Conservation (phyloP, 2,113 vertebrate genomes). For the Marmota monax region DNA sequence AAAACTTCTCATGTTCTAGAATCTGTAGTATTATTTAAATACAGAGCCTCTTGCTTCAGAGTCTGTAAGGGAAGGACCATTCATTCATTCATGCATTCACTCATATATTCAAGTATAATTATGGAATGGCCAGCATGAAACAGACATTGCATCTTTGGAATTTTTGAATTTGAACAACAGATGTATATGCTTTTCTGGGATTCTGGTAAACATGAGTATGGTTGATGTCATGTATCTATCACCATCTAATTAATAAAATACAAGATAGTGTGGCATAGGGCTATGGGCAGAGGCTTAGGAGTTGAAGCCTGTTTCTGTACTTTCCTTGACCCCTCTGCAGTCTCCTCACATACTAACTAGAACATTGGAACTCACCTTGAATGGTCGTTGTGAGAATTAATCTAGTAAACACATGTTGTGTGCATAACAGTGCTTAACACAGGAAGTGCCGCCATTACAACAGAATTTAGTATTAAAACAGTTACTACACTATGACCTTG, state of each 20-base stretch:
- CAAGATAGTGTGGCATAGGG: background rate
- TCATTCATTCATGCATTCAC: background rate
- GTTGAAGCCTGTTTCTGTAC: background rate
- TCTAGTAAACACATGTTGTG: background rate
- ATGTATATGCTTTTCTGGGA: background rate
- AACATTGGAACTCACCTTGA: background rate
- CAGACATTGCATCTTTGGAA: background rate
- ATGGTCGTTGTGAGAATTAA: background rate
- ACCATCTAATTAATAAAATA: background rate
- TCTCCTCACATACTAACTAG: background rate
- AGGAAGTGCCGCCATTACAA: background rate
- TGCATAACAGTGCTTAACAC: background rate
- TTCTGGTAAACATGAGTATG: background rate
- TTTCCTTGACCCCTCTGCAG: background rate
- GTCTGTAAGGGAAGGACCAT: background rate
- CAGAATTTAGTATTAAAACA: background rate
- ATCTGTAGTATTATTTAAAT: background rate
- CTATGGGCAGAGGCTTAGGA: background rate
- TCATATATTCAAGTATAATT: background rate
- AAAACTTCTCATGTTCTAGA: background rate
- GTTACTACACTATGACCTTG: background rate
- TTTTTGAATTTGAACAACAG: background rate
- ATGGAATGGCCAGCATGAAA: background rate
- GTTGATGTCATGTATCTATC: too few relatives aligned
- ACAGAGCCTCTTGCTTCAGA: background rate